A percentile compares a stretch with the other conserved stretches of the same genome.
Evolutionary conservation across 2,888 invertebrate species (phyloP).

Genomic region (Parnassius mnemosyne): DNA sequence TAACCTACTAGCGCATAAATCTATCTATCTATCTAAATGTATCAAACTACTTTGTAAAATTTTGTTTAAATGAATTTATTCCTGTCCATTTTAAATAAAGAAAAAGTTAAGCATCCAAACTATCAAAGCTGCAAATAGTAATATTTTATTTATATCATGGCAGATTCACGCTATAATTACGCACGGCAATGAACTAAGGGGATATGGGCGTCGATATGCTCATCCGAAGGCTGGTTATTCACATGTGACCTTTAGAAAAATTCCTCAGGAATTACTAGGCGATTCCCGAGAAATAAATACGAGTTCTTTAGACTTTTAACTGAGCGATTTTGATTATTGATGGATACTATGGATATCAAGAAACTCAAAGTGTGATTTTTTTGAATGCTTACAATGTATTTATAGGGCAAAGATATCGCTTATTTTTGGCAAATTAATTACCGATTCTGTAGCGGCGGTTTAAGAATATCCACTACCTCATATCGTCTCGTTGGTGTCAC

Average conservation of each 20-base stretch:
- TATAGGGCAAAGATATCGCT: no score
- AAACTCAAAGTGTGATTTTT: no score
- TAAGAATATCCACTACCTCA: no score
- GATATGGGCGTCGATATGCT: slow-evolving; percentile 40
- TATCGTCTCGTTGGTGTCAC: no score
- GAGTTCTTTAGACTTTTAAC: slow-evolving; percentile 9
- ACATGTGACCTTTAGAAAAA: slow-evolving; percentile 72
- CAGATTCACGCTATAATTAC: slow-evolving; percentile 59
- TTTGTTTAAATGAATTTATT: no score
- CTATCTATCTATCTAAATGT: no score
- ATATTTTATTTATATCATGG: slow-evolving; percentile 43
- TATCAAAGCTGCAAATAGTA: slow-evolving; percentile 18
- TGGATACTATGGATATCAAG: not conserved
- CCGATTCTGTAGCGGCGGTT: no score
- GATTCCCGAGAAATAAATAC: slow-evolving; percentile 8
- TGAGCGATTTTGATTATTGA: slow-evolving; percentile 8
- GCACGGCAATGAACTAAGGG: slow-evolving; percentile 58
- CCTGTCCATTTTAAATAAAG: no score
- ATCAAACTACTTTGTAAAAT: no score
- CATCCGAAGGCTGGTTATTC: slow-evolving; percentile 63
- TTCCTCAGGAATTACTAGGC: slow-evolving; percentile 46
- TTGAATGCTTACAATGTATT: no score
- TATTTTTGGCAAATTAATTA: no score
- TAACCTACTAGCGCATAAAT: no score
- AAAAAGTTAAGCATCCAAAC: not conserved